Evolutionary conservation across 2,113 vertebrate species (phyloP).

Genomic region (Panthera uncia): DNA sequence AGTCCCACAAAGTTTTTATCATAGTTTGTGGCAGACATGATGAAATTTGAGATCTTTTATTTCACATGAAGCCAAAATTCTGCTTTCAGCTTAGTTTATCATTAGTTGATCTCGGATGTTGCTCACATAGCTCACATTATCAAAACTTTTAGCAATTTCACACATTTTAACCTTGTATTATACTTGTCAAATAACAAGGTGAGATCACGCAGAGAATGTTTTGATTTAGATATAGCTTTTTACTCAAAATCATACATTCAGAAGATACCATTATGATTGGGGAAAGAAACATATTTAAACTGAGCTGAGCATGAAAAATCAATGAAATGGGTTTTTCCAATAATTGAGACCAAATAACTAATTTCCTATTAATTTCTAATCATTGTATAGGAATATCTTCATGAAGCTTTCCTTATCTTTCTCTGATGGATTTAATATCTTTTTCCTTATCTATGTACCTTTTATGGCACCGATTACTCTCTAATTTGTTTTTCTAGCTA

Average conservation of each 20-base stretch:
- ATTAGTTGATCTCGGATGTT: not conserved
- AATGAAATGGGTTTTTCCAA: not conserved
- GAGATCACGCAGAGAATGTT: not conserved
- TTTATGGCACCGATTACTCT: not conserved
- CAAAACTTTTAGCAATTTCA: not conserved
- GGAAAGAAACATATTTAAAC: not conserved
- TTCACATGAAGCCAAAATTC: not conserved
- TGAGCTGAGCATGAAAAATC: not conserved
- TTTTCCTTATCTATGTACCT: not conserved
- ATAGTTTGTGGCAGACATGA: not conserved
- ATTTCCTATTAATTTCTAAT: constrained; percentile 26
- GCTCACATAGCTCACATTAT: not conserved
- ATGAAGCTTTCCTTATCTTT: not conserved
- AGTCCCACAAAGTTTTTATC: not conserved
- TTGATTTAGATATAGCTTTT: not conserved
- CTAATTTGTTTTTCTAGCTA: not conserved
- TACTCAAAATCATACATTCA: not conserved
- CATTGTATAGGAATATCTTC: not conserved
- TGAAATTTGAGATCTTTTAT: not conserved
- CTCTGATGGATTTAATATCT: not conserved
- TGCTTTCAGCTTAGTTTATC: not conserved
- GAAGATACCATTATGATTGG: not conserved
- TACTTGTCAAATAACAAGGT: not conserved
- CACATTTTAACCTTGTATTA: not conserved
- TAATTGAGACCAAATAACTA: not conserved